phyloP scores from a whole-genome alignment of 2,797 vertebrate species.

The Zalophus californianus region DNA sequence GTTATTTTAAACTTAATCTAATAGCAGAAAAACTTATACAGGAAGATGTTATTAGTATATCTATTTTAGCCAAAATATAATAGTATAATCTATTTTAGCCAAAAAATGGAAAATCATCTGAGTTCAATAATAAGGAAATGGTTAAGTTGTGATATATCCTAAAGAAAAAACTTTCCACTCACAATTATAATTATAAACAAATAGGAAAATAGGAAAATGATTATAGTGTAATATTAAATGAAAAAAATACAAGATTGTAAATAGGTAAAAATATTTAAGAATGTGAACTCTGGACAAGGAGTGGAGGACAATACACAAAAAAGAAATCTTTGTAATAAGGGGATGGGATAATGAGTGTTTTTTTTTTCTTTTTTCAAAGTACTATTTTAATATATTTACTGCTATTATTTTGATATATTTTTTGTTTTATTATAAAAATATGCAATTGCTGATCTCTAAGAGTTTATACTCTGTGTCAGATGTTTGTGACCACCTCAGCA shows the following conservation, averaged over 20 bases:
- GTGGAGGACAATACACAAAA: neutral
- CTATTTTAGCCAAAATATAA: neutral
- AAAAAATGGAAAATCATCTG: conserved; percentile 9
- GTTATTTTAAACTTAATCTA: conserved; percentile 27
- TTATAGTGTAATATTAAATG: neutral
- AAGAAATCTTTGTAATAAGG: neutral
- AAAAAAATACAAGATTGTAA: conserved; percentile 10
- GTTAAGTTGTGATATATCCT: conserved; percentile 33
- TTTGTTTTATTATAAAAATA: conserved; percentile 29
- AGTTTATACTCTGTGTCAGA: neutral
- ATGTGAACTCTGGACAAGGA: neutral
- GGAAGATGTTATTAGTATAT: neutral
- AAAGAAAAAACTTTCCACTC: conserved; percentile 28
- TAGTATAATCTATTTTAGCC: neutral
- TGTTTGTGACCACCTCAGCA: neutral
- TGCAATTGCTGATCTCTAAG: neutral
- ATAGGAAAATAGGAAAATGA: neutral
- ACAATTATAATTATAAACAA: conserved; percentile 12
- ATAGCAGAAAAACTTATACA: conserved; percentile 14
- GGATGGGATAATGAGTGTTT: neutral
- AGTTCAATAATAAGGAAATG: neutral
- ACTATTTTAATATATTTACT: conserved; percentile 38
- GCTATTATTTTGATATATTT: neutral
- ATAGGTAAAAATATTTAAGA: conserved; percentile 15
- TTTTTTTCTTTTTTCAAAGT: neutral